Base-by-base conservation (phyloP, 2,888 invertebrate species). In the Chydorus sphaericus region DNA sequence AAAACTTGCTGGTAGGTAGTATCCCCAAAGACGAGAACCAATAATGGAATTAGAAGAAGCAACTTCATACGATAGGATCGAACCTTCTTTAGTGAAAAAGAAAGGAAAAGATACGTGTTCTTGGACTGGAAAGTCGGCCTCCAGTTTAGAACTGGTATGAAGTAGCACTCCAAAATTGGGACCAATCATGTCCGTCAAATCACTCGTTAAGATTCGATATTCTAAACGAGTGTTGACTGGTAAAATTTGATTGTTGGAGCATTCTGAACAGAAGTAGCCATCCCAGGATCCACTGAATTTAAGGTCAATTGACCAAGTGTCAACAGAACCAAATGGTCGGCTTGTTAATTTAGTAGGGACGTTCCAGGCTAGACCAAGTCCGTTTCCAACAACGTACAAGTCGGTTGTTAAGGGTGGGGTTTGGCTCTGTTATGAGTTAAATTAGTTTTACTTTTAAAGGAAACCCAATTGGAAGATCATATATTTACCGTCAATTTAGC, bases 1-100 rank as follows among this genome's bases (percentile, higher is more conserved):
- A n/a, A n/a, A 52, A n/a, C 52, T 52, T 2, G 52, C 36, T 8
- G 52, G 52, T 11, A 52, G 7, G 23, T 52, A 52, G 20, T 33
- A 23, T 10, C 36, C 36, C 44, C 44, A 44, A 26, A 20, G 20
- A 1, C 26, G 18, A 8, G 0, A 8, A 20, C 14, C 52, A n/a
- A 26, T 18, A 4, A 31, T 23, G 20, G 20, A 4, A 11, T 20
- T 23, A 20, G 20, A 14, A 23, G 31, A 33, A 18, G 14, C 20
- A 26, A 36, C 23, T 14, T n/a, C 4, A 6, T 16, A 10, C 10
- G 52, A 16, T 20, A 8, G 26, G 11, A 52, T 18, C 16, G 52
- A 20, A 8, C 52, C 52, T 8, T n/a, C 4, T n/a, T 16, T 33
- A 4, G 16, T 36, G 37, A 33, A 52, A 33, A 52, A 52, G 10